Percentiles rank a stretch among this genome's conserved stretches.
These are phyloP conservation scores for Sepiola atlantica DNA, from an alignment of 2,888 invertebrate genomes.

Conservation along the genomic window DNA sequence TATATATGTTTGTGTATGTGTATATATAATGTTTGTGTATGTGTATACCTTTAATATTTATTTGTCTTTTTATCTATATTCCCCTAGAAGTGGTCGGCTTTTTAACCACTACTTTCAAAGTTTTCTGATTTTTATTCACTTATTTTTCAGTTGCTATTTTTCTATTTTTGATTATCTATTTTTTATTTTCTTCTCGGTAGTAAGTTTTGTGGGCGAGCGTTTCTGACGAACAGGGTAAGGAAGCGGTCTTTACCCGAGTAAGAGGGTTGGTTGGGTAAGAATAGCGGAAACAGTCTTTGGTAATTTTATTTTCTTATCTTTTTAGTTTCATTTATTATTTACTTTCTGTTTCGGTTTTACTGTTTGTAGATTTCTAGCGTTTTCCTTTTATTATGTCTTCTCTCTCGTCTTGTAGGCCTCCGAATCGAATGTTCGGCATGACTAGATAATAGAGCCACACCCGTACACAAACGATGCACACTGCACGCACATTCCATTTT, in stretches of 20 bases:
- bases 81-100: neutral
- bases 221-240: neutral
- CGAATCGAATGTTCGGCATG: neutral
- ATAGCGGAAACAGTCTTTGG: neutral
- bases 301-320: neutral
- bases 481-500: neutral
- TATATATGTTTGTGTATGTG: neutral
- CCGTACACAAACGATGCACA: neutral
- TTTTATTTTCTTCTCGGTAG: neutral
- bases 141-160: neutral
- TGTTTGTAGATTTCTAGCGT: neutral
- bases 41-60: neutral
- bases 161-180: neutral
- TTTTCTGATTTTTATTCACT: neutral
- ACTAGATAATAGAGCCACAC: neutral
- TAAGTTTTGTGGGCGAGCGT: neutral
- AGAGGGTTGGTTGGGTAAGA: neutral
- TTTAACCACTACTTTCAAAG: slow-evolving; percentile 1
- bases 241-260: neutral
- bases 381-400: neutral
- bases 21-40: neutral
- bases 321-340: neutral
- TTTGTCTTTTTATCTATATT: neutral
- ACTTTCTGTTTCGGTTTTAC: neutral
- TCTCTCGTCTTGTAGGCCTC: neutral